Base-by-base conservation (phyloP, 2,113 vertebrate genomes). In the Brachypteracias leptosomus region DNA sequence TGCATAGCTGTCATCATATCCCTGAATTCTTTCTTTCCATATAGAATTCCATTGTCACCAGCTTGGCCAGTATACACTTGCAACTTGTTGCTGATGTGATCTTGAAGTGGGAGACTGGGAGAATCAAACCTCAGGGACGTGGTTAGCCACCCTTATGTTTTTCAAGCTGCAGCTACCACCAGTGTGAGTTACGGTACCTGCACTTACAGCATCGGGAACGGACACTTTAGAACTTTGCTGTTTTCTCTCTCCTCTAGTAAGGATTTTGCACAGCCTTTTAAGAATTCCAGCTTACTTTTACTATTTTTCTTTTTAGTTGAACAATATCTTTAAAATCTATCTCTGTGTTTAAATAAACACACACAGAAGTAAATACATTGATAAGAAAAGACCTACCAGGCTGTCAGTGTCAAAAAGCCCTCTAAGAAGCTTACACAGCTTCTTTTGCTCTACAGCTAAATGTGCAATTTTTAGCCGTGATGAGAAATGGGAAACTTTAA, bases 371-470 rank as follows among this genome's bases (percentile, higher is more conserved):
- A 95, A 95, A 85, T 46, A 63, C 8, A 9, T 12, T 33, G 67
- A 72, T 52, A 89, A 85, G 65, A 67, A 85, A 54, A 78, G 54
- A 70, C 29, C 19, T 82, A 65, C 1, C 6, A 73, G 40, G 25
- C 35, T 76, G 57, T 31, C 28, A 76, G 28, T 35, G 31, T 85
- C 58, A 85, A 88, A 95, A 91, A 80, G 17, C 17, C 36, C n/a
- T 59, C 81, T 66, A 89, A 81, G 78, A 89, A 28, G 58, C n/a
- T 87, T 77, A 75, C 25, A 15, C n/a, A n/a, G n/a, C n/a, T n/a
- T 63, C 22, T 76, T 97, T 91, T 79, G 88, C 89, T 89, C 86
- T 76, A 57, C 40, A 91, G 21, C 40, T 79, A 89, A 89, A 83
- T 44, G 18, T 51, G 59, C 58, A 93, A 59, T 76, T 93, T 93